phyloP scores from a whole-genome alignment of 2,888 invertebrate species.

The Criorhina ranunculi region DNA sequence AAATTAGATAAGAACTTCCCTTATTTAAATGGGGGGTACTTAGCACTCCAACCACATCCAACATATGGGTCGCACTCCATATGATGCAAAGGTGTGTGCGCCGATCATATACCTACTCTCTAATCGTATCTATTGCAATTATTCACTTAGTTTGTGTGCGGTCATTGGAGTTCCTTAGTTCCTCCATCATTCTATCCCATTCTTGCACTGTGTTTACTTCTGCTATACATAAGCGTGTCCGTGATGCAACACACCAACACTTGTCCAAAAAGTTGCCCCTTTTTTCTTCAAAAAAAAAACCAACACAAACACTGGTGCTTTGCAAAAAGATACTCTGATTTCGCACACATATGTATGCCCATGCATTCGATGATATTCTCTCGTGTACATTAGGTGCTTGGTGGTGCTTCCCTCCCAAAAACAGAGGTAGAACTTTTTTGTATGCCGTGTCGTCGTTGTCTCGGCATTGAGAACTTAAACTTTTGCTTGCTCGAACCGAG shows the following conservation, averaged over 20 bases:
- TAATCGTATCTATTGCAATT: conserved; percentile 25
- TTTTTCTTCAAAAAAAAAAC: conserved; percentile 5
- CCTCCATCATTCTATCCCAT: conserved; percentile 28
- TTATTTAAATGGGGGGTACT: not conserved
- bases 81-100: conserved; percentile 35
- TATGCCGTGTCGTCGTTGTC: conserved; percentile 43
- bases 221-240: conserved; percentile 38
- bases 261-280: conserved; percentile 26
- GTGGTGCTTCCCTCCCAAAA: not conserved
- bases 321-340: not conserved
- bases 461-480: conserved; percentile 72
- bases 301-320: conserved; percentile 26
- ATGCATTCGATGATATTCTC: conserved; percentile 3
- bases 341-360: conserved; percentile 24
- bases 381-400: conserved; percentile 25
- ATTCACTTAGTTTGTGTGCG: not conserved
- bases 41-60: conserved; percentile 1
- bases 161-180: conserved; percentile 27
- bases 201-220: conserved; percentile 54
- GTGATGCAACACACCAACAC: conserved; percentile 68
- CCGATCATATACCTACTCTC: not conserved
- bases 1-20: not conserved
- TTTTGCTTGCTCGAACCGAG: conserved; percentile 65
- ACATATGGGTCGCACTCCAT: conserved; percentile 57
- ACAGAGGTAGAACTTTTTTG: conserved; percentile 60